Conservation (phyloP, 2,113 vertebrate species). For the Corydoras maculifer region DNA sequence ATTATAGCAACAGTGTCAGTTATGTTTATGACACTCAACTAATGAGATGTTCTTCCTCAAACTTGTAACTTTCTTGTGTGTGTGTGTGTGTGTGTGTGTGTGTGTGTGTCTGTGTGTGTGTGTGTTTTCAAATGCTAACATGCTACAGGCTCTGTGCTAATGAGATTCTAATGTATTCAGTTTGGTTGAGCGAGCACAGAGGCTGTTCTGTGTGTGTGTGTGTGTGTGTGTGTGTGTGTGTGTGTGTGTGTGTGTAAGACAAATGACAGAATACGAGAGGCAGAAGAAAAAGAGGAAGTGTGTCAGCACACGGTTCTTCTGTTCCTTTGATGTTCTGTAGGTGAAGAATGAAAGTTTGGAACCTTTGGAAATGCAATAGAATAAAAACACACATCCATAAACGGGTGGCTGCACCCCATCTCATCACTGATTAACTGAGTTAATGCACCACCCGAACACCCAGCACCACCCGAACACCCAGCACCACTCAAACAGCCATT, state of each 20-base stretch:
- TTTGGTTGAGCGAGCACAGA: slow-evolving; percentile 54
- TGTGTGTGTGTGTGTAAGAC: background rate
- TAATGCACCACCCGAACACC: no score
- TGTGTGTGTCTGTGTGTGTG: background rate
- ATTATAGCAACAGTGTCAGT: slow-evolving; percentile 21
- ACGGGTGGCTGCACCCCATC: no score
- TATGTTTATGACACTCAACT: slow-evolving; percentile 26
- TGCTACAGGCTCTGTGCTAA: slow-evolving; percentile 46
- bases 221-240: background rate
- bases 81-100: no score
- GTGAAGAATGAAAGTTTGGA: background rate
- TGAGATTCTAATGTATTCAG: slow-evolving; percentile 66
- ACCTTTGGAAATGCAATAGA: background rate
- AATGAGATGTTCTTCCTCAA: slow-evolving; percentile 32
- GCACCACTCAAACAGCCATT: no score
- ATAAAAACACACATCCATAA: no score
- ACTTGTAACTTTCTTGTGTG: no score
- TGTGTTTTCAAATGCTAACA: slow-evolving; percentile 28
- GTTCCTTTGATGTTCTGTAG: background rate
- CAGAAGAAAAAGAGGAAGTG: slow-evolving; percentile 30
- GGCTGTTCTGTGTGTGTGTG: slow-evolving; percentile 30
- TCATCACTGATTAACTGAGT: no score
- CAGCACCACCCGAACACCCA: no score
- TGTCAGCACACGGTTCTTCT: slow-evolving; percentile 9
- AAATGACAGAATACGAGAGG: background rate